Percentiles rank a stretch among this genome's conserved stretches.
These are phyloP conservation scores for Hydrochoerus hydrochaeris DNA, from an alignment of 2,113 vertebrate species.

Conservation along the genomic window DNA sequence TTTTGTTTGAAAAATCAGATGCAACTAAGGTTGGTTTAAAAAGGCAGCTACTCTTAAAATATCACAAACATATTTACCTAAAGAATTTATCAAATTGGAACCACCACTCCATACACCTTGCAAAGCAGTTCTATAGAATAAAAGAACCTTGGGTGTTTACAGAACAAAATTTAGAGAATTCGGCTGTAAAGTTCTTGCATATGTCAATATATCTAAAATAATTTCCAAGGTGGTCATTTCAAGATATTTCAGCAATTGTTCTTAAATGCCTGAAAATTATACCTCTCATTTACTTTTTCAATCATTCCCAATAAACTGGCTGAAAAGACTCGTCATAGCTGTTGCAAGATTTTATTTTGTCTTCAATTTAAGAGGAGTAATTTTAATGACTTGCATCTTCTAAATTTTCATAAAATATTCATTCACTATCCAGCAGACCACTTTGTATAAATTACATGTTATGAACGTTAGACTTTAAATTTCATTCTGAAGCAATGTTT, in stretches of 20 bases:
- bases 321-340: conserved; percentile 33
- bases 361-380: conserved; percentile 25
- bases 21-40: background rate
- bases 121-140: background rate
- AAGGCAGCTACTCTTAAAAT: background rate
- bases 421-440: background rate
- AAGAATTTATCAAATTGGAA: background rate
- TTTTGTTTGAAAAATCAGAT: conserved; percentile 20
- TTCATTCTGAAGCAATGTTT: conserved; percentile 23
- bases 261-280: conserved; percentile 66
- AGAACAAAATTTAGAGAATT: background rate
- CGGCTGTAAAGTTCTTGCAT: background rate
- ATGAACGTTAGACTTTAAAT: background rate
- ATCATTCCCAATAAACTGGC: conserved; percentile 36
- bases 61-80: background rate
- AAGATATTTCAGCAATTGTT: conserved; percentile 60
- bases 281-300: conserved; percentile 53
- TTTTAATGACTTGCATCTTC: conserved; percentile 32
- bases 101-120: background rate
- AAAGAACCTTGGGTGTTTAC: background rate
- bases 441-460: conserved; percentile 40
- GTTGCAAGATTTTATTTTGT: conserved; percentile 54
- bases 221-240: conserved; percentile 56
- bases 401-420: conserved; percentile 67
- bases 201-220: conserved; percentile 39